Evolutionary conservation across 2,797 vertebrate genomes (phyloP), one percentile per base, ranked within the genome.

Genomic region (Esox lucius): DNA sequence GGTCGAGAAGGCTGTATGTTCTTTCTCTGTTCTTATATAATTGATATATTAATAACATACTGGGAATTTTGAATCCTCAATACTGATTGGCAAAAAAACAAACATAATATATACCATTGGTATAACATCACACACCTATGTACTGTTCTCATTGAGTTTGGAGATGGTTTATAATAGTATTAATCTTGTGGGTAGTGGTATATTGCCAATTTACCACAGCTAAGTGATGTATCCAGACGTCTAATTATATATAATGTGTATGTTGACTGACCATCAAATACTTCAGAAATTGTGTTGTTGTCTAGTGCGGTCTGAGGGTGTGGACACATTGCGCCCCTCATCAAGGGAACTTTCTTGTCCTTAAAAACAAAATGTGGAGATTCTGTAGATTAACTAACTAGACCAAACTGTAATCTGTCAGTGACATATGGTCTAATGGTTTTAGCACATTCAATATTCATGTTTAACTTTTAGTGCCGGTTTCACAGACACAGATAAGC

Each of bases 311-410:
- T 70, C 26, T 68, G n/a, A 1, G 31, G 68, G 62, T 77, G 24
- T 49, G 49, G 42, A 42, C 49, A 22, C 86, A 88, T 84, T 87
- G 82, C 78, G 9, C 86, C 73, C 78, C 70, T 77, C 26, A 68
- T 67, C 13, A 26, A 5, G 5, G 11, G 33, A 13, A 19, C 31
- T 67, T 33, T 35, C 53, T 19, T 3, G 31, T 35, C 6, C 0
- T 1, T 28, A 65, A 0, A 59, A 22, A 12, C 26, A 68, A 49
- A 53, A 64, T 35, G 35, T 66, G 3, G 0, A 22, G 33, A 11
- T 15, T 15, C 24, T 19, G n/a, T 51, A 5, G 6, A 49, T 28
- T 26, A 31, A 46, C 64, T 1, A 53, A 31, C 24, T 59, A 42
- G 24, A 1, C 24, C 22, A 5, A 35, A 74, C 13, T 16, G 0